Percentiles rank a stretch among this genome's conserved stretches.
Evolutionary conservation across 2,113 vertebrate genomes (phyloP).

Genomic region (Corydoras sp.): DNA sequence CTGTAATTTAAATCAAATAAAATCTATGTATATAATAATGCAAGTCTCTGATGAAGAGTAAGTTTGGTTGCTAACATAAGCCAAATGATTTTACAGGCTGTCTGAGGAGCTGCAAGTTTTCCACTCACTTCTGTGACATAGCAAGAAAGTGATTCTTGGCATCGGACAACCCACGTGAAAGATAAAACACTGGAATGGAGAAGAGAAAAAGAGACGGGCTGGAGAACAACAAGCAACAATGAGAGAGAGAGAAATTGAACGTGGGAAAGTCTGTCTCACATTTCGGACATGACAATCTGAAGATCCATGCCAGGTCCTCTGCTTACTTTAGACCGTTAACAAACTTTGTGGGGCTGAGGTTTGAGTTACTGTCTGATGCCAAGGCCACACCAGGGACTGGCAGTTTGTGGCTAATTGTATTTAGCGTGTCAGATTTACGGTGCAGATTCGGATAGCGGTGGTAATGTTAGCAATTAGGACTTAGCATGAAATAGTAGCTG

Average conservation of each 20-base stretch:
- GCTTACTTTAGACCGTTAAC: slow-evolving; percentile 3
- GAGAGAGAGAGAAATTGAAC: slow-evolving; percentile 18
- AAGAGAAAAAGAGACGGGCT: slow-evolving; percentile 24
- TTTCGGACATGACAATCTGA: slow-evolving; percentile 25
- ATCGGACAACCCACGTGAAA: slow-evolving; percentile 24
- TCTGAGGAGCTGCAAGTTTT: slow-evolving; percentile 12
- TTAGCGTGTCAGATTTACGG: background rate
- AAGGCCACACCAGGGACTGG: background rate
- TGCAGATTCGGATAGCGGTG: background rate
- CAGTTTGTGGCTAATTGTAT: background rate
- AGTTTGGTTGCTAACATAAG: background rate
- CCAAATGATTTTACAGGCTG: background rate
- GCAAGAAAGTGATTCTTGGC: slow-evolving; percentile 41
- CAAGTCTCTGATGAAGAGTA: background rate
- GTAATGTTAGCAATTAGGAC: background rate
- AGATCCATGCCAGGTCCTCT: slow-evolving; percentile 25
- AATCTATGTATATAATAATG: background rate
- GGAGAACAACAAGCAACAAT: slow-evolving; percentile 27
- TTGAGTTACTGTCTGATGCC: background rate
- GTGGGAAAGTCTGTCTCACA: slow-evolving; percentile 40
- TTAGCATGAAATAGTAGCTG: too few relatives aligned
- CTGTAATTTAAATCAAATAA: too few relatives aligned
- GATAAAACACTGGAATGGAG: slow-evolving; percentile 36
- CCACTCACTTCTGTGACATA: slow-evolving; percentile 17
- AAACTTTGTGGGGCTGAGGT: background rate